Base-by-base conservation (phyloP, 1,140 invertebrate species). In the Wasmannia auropunctata region DNA sequence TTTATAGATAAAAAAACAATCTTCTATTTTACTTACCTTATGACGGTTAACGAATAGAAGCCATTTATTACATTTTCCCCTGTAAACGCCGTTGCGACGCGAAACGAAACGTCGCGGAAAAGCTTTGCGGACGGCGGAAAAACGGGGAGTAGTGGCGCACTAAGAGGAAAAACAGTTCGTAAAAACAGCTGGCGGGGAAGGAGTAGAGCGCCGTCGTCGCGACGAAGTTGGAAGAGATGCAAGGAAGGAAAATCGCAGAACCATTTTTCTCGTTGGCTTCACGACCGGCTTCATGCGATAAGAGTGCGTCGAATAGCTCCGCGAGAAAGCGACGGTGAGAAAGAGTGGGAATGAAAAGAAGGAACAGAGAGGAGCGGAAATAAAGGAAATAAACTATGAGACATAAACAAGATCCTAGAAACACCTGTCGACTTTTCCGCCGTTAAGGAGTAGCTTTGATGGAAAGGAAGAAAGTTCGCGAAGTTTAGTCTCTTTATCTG, bases 231-330 rank as follows among this genome's bases (percentile, higher is more conserved):
- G 76, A 69, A 56, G 79, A 40, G 40, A 87, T 58, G 76, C 43
- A 37, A 62, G 58, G n/a, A 76, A 65, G 74, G 88, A 84, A 87
- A 90, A 85, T 51, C 43, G 75, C 85, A 51, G 56, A 75, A 90
- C 43, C 88, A 88, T 90, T 90, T 90, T 90, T 90, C 88, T 90
- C 58, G 70, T 58, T 60, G 58, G 67, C 62, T 87, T 90, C 86
- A 70, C 86, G 65, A 88, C 69, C 83, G 88, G 79, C 90, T 90
- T 88, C 74, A 54, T 75, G 51, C 72, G 88, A 90, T 88, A 90
- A 88, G 77, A 69, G 60, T 74, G 87, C 54, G 77, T 88, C 86
- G 83, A 90, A 86, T 90, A 86, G 87, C 79, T 89, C 34, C 46
- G 49, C 51, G n/a, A 84, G 34, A 25, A 31, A 46, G 14, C 16